phyloP scores from a whole-genome alignment of 2,888 invertebrate genomes.

The Merodon equestris region DNA sequence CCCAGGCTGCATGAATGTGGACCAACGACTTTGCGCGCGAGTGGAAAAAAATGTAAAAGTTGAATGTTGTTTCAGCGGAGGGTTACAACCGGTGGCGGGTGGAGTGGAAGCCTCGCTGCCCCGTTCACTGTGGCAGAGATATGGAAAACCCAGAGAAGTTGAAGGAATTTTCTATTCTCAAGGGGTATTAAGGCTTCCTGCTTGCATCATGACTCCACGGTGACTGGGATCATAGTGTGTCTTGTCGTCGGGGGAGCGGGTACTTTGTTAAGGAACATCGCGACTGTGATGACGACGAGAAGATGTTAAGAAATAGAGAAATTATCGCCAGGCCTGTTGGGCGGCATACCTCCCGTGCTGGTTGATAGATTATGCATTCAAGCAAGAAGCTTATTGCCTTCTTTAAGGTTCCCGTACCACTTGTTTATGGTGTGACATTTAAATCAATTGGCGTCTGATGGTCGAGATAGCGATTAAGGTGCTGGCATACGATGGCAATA shows the following conservation, averaged over 20 bases:
- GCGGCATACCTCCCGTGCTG: not conserved
- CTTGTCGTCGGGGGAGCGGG: conserved; percentile 15
- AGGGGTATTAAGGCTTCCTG: conserved; percentile 65
- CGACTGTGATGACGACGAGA: conserved; percentile 28
- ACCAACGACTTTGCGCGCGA: conserved; percentile 51
- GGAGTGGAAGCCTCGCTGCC: conserved; percentile 3
- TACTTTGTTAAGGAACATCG: no score
- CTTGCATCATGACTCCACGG: conserved; percentile 55
- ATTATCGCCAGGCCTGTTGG: conserved; percentile 21
- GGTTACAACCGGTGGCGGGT: conserved; percentile 27
- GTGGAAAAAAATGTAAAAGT: conserved; percentile 59
- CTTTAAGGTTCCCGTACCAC: no score
- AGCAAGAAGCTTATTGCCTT: not conserved
- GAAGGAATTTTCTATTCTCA: conserved; percentile 54
- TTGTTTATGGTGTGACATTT: no score
- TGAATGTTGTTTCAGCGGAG: conserved; percentile 59
- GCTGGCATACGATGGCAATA: no score
- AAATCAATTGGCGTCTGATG: no score
- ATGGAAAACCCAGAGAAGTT: conserved; percentile 17
- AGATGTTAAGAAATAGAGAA: conserved; percentile 44
- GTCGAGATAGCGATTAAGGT: no score
- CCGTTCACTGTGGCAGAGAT: not conserved
- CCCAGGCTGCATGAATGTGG: conserved; percentile 46
- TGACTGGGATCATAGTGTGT: conserved; percentile 31
- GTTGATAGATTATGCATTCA: conserved; percentile 41